These are phyloP conservation scores for Theristus sp. DNA, from an alignment of 2,888 invertebrate genomes.

Conservation along the genomic window DNA sequence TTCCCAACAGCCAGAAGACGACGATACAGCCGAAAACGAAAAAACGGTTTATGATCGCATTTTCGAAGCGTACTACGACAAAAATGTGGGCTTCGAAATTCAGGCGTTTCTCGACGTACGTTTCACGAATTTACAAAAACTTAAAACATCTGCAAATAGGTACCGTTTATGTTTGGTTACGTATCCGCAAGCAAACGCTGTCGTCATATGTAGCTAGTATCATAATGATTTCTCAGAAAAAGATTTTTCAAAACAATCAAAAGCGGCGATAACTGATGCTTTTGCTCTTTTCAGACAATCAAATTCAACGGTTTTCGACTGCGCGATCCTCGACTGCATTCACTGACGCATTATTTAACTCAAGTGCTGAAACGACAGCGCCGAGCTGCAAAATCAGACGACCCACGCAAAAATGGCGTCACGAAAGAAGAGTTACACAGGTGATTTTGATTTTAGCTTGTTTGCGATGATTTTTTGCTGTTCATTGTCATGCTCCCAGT, in stretches of 20 bases:
- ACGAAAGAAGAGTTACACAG: not conserved
- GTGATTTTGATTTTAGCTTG: no score
- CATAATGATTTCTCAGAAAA: not conserved
- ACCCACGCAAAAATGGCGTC: not conserved
- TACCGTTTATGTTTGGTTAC: no score
- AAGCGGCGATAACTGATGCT: not conserved
- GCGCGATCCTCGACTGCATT: not conserved
- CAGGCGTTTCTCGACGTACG: not conserved
- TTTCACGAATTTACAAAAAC: not conserved
- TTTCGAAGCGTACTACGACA: not conserved
- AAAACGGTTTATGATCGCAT: conserved; percentile 24
- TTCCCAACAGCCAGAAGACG: no score
- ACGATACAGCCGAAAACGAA: conserved; percentile 24
- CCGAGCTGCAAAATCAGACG: no score
- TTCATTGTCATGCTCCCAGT: no score
- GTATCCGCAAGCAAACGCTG: no score
- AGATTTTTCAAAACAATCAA: not conserved
- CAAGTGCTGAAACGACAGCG: no score
- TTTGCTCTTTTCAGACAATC: not conserved
- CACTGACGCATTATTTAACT: no score
- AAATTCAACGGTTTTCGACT: not conserved
- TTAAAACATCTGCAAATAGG: no score
- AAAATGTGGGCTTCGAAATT: not conserved
- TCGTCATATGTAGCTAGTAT: no score
- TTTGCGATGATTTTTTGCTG: no score